phyloP scores from a whole-genome alignment of 1,140 invertebrate species.

The Bombyx mori region ASM3026992v2 NC_085131.1:11894001-11894500 shows the following conservation, averaged over 20 bases:
- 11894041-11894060: too few relatives aligned
- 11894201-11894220: too few relatives aligned
- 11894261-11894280: slow-evolving; percentile 66
- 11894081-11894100: too few relatives aligned
- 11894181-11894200: too few relatives aligned
- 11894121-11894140: background rate
- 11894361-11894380: slow-evolving; percentile 27
- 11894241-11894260: slow-evolving; percentile 31
- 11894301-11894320: slow-evolving; percentile 17
- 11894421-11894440: too few relatives aligned
- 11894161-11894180: background rate
- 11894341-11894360: slow-evolving; percentile 50
- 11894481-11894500: too few relatives aligned
- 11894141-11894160: background rate
- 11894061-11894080: too few relatives aligned
- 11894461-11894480: too few relatives aligned
- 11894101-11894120: too few relatives aligned
- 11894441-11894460: too few relatives aligned
- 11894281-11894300: slow-evolving; percentile 33
- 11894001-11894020: too few relatives aligned
- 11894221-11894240: slow-evolving; percentile 1
- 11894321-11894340: slow-evolving; percentile 33
- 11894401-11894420: slow-evolving; percentile 31
- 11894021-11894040: too few relatives aligned
- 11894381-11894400: slow-evolving; percentile 16